phyloP scores from a whole-genome alignment of 2,888 invertebrate genomes.

The Piscicola geometra region DNA sequence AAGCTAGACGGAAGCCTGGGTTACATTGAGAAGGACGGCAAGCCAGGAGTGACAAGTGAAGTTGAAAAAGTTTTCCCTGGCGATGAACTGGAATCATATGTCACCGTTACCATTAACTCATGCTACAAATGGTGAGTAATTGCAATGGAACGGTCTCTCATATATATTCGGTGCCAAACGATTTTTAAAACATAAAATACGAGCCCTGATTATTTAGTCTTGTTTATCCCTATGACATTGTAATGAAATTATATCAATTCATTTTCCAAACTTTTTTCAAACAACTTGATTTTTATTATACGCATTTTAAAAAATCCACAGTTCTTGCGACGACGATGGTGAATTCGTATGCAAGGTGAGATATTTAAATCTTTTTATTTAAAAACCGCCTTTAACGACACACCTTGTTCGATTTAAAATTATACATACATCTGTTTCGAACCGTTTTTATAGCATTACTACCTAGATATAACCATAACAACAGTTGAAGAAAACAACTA shows the following conservation, averaged over 20 bases:
- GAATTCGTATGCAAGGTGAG: slow-evolving; percentile 21
- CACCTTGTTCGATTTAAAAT: background rate
- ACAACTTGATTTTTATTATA: background rate
- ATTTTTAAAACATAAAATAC: too few relatives aligned
- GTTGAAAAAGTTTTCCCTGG: slow-evolving; percentile 21
- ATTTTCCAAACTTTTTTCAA: background rate
- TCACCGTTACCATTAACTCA: slow-evolving; percentile 17
- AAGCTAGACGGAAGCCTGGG: slow-evolving; percentile 12
- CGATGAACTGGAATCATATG: slow-evolving; percentile 1
- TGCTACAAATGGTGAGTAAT: slow-evolving; percentile 22
- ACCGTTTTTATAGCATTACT: too few relatives aligned
- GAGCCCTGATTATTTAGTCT: background rate
- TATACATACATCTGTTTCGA: too few relatives aligned
- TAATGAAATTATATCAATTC: background rate
- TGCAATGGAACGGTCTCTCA: too few relatives aligned
- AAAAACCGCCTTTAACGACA: background rate
- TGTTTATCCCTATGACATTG: background rate
- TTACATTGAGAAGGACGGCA: slow-evolving; percentile 32
- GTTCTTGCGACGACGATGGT: slow-evolving; percentile 22
- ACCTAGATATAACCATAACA: background rate
- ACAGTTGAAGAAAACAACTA: slow-evolving; percentile 5
- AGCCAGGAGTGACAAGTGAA: slow-evolving; percentile 11
- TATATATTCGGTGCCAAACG: too few relatives aligned
- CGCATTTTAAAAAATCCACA: background rate
- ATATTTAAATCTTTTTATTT: background rate